Base-by-base conservation (phyloP, 2,888 invertebrate genomes). In the Allophyes oxyacanthae region DNA sequence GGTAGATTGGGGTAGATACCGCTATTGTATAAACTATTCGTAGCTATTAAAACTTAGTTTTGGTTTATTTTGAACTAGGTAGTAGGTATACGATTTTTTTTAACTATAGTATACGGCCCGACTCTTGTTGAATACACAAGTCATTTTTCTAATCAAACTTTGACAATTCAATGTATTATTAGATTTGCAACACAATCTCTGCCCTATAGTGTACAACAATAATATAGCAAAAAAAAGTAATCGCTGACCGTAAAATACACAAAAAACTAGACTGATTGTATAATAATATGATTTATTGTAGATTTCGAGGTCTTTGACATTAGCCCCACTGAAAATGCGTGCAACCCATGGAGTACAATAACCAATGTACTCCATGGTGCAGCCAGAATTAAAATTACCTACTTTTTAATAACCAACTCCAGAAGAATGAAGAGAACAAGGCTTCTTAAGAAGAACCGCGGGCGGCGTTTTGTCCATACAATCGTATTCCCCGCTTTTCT, bases 261-360 rank as follows among this genome's bases (percentile, higher is more conserved):
- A 48, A 58, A 55, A 61, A 62, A 9, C 33, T 26, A 2, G 0
- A 11, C 8, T 11, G 36, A 42, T 59, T 56, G 44, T 51, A 44
- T 44, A 46, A 55, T 45, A 45, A 30, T 43, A 49, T 44, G 6
- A 10, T 46, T 48, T 43, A 9, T 9, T 34, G 42, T 25, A 28
- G 7, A 45, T 43, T 51, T 55, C 59, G 59, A 54, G 68, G 59
- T 48, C 53, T 42, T 42, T 56, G 43, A 56, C 30, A 14, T 49
- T 58, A 43, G 32, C 2, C 32, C 26, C 43, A 15, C 11, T 34
- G 41, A 36, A 36, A 10, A 28, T 41, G 40, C 37, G 11, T 48
- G 3, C 1, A n/a, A 15, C 28, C 8, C 25, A 25, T 25, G 42
- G 37, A 37, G 14, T 14, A 2, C 6, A n/a, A n/a, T n/a, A n/a